phyloP scores from a whole-genome alignment of 1,140 invertebrate genomes.

The Drosophila varians region DNA sequence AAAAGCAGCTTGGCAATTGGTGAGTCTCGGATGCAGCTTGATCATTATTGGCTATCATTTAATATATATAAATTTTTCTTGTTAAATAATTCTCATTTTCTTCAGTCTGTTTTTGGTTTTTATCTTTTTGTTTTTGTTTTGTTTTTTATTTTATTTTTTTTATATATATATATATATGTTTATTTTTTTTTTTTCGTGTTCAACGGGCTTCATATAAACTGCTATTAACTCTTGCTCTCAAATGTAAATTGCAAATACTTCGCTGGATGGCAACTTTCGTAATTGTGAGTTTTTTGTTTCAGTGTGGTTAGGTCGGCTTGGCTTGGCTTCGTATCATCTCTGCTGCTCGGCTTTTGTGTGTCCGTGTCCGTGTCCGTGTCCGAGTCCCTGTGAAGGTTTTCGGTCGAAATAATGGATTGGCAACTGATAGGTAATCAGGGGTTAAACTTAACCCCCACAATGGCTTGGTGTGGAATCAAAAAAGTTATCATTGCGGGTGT shows the following conservation, averaged over 20 bases:
- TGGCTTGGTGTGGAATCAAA: too few relatives aligned
- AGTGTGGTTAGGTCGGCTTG: conserved; percentile 30
- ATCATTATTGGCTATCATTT: conserved; percentile 36
- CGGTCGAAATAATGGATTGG: conserved; percentile 10
- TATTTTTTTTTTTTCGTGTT: conserved; percentile 30
- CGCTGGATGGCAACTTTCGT: conserved; percentile 80
- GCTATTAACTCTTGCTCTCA: conserved; percentile 55
- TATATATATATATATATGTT: conserved; percentile 25
- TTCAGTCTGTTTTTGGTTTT: conserved; percentile 71
- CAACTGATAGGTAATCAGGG: conserved; percentile 24
- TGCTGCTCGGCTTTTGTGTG: conserved; percentile 8
- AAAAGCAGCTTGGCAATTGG: conserved; percentile 58
- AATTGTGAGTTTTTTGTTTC: conserved; percentile 54
- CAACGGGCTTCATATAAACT: conserved; percentile 45
- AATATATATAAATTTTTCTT: conserved; percentile 69
- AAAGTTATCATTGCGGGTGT: conserved; percentile 6
- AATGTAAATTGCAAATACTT: conserved; percentile 73
- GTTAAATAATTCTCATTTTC: conserved; percentile 58
- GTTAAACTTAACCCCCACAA: too few relatives aligned
- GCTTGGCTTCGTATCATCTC: conserved; percentile 30
- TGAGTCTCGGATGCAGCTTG: conserved; percentile 38
- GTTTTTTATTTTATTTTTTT: conserved; percentile 27
- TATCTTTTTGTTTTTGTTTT: conserved; percentile 18
- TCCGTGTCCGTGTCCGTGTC: too few relatives aligned
- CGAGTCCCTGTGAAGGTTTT: conserved; percentile 3